Base-by-base conservation (phyloP, 2,113 vertebrate genomes). In the Coregonus clupeaformis region DNA sequence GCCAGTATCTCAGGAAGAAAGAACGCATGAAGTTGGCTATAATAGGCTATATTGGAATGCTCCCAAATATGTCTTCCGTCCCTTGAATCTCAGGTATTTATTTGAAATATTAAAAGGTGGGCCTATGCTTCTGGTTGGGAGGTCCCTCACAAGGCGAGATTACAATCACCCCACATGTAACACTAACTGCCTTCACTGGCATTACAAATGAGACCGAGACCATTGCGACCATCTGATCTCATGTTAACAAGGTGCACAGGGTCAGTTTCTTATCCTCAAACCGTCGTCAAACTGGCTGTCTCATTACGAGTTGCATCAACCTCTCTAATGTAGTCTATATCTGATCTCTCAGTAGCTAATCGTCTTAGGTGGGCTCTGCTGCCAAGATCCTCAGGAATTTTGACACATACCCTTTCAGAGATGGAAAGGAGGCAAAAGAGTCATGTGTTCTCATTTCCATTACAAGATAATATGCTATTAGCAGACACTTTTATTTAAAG, bases 51-150 rank as follows among this genome's bases (percentile, higher is more conserved):
- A 42, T 12, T 42, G 36, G 36, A 42, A 42, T 42, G 36, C 36
- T 42, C 36, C 36, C 9, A 42, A 42, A 42, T 42, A 11, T 42
- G 36, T 42, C 9, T 42, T 14, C 6, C 66, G 4, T 45, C 72
- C 71, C 75, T 76, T 47, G 57, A 86, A 84, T 85, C 69, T 77
- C 80, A 82, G 79, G 80, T 81, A 83, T 82, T 83, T 52, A 36
- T 82, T 83, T 89, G 72, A 90, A 85, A 87, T 76, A 83, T 87
- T 88, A 52, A 86, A 80, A 74, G 14, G 5, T 69, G 32, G 67
- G 67, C 7, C 57, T 32, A 45, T 79, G 29, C 81, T 71, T 75
- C 20, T 69, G 74, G 65, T 25, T 71, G 74, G 52, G 67, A 20
- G 5, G 71, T 81, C 64, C 77, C 77, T 72, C 78, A 73, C 76